Base-by-base conservation (phyloP, 2,888 invertebrate species). In the Keiferia lycopersicella region DNA sequence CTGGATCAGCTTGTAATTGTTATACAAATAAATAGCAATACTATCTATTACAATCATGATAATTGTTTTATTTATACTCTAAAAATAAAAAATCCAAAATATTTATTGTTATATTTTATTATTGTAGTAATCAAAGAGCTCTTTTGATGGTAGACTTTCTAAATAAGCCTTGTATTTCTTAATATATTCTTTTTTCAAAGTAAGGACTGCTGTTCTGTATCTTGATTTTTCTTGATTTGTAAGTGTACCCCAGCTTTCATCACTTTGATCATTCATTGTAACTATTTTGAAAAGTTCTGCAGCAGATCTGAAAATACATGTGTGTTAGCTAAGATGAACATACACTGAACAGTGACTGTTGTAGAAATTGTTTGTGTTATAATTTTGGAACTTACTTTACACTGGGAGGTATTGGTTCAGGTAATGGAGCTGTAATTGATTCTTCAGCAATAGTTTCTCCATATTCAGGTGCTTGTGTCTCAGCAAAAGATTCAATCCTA, bases 121-220 rank as follows among this genome's bases (percentile, higher is more conserved):
- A 72, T 78, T 78, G 69, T 88, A 86, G 69, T 83, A 73, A 59
- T 83, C 69, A 74, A 77, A 84, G 50, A 91, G 76, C 68, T 86
- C 77, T 68, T 70, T 77, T 38, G 78, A 63, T 34, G 82, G 64
- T 62, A 90, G 79, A 66, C 78, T 84, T 68, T 88, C 82, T 71
- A 91, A 78, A 75, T 85, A 89, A 64, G 71, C 69, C 72, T 74
- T 83, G 69, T 84, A 90, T 61, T 84, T 80, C 18, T 68, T 73
- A 38, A 91, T 78, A 66, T 87, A 91, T 48, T 84, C 81, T 62
- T 70, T 81, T 75, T 88, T 90, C 57, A 91, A 73, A 11, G 69
- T 45, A 11, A 68, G 65, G 12, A 82, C 75, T 63, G 88, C 88
- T 57, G 66, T 71, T 57, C 70, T 73, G 66, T 87, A 90, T 61